Evolutionary conservation across 2,113 vertebrate genomes (phyloP).

Genomic region (Steatornis caripensis): DNA sequence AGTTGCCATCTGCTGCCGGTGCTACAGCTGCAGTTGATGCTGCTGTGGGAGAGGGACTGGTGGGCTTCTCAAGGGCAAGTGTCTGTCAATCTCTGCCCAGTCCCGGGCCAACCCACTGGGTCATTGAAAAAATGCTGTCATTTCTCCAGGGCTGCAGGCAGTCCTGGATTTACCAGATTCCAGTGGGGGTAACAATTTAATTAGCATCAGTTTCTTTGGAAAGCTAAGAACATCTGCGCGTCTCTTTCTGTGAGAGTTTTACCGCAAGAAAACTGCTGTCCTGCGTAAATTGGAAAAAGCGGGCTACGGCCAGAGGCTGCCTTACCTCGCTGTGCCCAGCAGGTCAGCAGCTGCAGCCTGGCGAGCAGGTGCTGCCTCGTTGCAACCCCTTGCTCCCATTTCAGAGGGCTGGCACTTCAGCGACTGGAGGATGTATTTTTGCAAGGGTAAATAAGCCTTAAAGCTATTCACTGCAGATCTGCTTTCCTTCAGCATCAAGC

Average conservation of each 20-base stretch:
- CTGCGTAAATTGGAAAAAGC: no score
- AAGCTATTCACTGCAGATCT: background rate
- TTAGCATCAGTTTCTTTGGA: no score
- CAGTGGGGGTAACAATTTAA: background rate
- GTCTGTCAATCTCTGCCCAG: background rate
- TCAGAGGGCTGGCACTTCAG: background rate
- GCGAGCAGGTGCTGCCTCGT: background rate
- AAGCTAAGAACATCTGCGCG: no score
- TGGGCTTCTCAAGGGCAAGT: background rate
- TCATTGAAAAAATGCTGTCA: background rate
- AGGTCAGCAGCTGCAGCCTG: background rate
- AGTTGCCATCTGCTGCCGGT: background rate
- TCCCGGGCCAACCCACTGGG: background rate
- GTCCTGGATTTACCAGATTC: background rate
- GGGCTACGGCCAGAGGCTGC: no score
- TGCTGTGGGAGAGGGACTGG: background rate
- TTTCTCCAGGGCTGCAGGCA: background rate
- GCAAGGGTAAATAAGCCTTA: background rate
- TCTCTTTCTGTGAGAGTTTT: no score
- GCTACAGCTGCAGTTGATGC: background rate
- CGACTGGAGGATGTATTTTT: background rate
- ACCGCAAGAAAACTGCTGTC: no score
- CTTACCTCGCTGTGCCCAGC: rapidly evolving
- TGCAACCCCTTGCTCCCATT: background rate
- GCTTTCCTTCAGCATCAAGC: background rate